Conservation (phyloP, 37 sponge, comb jelly and placozoan genomes). For the Spongia lamella region DNA sequence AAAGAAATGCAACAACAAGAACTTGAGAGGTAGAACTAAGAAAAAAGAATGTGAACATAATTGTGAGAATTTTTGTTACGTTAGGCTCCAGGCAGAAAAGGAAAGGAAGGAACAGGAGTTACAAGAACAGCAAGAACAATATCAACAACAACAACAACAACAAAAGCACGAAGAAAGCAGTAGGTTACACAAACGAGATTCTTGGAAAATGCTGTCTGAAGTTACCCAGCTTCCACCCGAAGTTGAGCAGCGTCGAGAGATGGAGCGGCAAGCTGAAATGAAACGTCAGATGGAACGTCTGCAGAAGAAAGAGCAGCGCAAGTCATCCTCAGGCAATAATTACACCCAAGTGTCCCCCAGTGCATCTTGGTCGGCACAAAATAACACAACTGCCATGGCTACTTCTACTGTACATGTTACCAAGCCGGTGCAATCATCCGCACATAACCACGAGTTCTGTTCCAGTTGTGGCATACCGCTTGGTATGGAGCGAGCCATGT, state of each 20-base stretch:
- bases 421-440: neutral
- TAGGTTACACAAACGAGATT: slow-evolving; percentile 10
- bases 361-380: neutral
- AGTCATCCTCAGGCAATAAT: no score
- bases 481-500: slow-evolving; percentile 37
- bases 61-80: no score
- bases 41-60: no score
- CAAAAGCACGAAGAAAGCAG: neutral
- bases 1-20: no score
- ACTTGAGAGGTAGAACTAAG: no score
- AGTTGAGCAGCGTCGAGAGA: no score
- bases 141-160: slow-evolving; percentile 3
- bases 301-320: no score
- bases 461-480: slow-evolving; percentile 52
- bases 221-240: no score
- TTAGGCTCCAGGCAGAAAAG: slow-evolving; percentile 3
- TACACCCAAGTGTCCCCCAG: neutral
- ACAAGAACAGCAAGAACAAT: slow-evolving; percentile 19
- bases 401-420: slow-evolving; percentile 9
- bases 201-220: slow-evolving; percentile 9
- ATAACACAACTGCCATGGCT: neutral
- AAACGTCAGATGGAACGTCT: no score
- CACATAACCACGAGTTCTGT: slow-evolving; percentile 23
- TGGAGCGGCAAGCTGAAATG: no score
- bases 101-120: slow-evolving; percentile 13